phyloP scores from a whole-genome alignment of 2,113 vertebrate species.

The Crotalus helleri region DNA sequence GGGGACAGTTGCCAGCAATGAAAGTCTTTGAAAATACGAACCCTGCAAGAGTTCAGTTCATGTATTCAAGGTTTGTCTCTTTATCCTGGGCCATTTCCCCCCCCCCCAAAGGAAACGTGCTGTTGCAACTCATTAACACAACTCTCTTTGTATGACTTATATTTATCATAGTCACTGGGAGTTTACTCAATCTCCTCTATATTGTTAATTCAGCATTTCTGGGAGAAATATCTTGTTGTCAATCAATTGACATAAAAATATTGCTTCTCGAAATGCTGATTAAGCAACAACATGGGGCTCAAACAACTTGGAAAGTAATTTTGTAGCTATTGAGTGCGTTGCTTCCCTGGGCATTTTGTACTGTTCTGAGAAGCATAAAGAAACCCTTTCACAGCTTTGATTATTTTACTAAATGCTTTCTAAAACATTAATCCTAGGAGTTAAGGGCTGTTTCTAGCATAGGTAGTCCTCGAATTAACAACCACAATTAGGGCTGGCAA shows the following conservation, averaged over 20 bases:
- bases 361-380: not conserved
- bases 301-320: slow-evolving; percentile 5
- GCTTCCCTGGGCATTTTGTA: not conserved
- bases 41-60: not conserved
- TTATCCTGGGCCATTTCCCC: not conserved
- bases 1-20: not conserved
- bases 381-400: not conserved
- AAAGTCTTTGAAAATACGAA: not conserved
- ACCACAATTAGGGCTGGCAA: not conserved
- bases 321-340: not conserved
- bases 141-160: slow-evolving; percentile 16
- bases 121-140: not conserved
- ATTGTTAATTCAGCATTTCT: slow-evolving; percentile 55
- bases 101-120: not conserved
- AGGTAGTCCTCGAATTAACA: not conserved
- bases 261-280: slow-evolving; percentile 47
- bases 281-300: slow-evolving; percentile 27
- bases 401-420: not conserved
- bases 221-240: slow-evolving; percentile 43
- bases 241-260: slow-evolving; percentile 44
- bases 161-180: slow-evolving; percentile 9
- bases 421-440: not conserved
- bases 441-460: not conserved
- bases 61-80: slow-evolving; percentile 2
- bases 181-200: not conserved